These are phyloP conservation scores for Leptinotarsa rubiginosa DNA, from an alignment of 2,888 invertebrate species.

Conservation along the genomic window DNA sequence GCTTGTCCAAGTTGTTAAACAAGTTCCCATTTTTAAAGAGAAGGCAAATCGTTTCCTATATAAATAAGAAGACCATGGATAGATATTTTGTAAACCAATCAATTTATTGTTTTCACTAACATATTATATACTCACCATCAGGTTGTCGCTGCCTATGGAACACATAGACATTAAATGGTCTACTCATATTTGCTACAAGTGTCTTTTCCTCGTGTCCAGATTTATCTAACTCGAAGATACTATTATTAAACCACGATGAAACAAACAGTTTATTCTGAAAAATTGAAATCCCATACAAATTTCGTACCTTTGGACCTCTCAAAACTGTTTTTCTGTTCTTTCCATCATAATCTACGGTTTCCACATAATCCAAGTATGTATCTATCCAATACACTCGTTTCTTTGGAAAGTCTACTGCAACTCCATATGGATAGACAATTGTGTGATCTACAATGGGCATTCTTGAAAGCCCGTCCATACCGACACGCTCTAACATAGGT, in stretches of 20 bases:
- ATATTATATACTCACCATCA: slow-evolving; percentile 67
- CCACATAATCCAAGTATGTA: slow-evolving; percentile 82
- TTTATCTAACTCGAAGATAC: slow-evolving; percentile 74
- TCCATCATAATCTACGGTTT: slow-evolving; percentile 83
- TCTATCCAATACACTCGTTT: slow-evolving; percentile 85
- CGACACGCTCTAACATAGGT: slow-evolving; percentile 74
- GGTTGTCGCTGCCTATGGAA: slow-evolving; percentile 86
- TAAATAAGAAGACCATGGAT: too few relatives aligned
- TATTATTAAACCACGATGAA: slow-evolving; percentile 77
- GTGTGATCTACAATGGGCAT: slow-evolving; percentile 73
- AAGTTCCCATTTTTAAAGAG: too few relatives aligned
- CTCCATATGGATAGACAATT: slow-evolving; percentile 82
- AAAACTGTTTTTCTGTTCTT: slow-evolving; percentile 73
- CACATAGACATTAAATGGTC: slow-evolving; percentile 76
- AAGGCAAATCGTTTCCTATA: too few relatives aligned
- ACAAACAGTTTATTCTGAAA: slow-evolving; percentile 82
- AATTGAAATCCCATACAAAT: slow-evolving; percentile 77
- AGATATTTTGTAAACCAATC: too few relatives aligned
- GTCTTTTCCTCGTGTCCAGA: slow-evolving; percentile 62
- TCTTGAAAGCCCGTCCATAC: slow-evolving; percentile 75
- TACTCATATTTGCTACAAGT: slow-evolving; percentile 68
- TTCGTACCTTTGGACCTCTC: slow-evolving; percentile 70
- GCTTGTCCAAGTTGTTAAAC: too few relatives aligned
- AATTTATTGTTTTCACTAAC: neutral
- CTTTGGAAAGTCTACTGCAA: slow-evolving; percentile 79